Evolutionary conservation across 1,140 invertebrate genomes (phyloP), one percentile per base, ranked within the genome.

Genomic region (Aphaenogaster rudis): DNA sequence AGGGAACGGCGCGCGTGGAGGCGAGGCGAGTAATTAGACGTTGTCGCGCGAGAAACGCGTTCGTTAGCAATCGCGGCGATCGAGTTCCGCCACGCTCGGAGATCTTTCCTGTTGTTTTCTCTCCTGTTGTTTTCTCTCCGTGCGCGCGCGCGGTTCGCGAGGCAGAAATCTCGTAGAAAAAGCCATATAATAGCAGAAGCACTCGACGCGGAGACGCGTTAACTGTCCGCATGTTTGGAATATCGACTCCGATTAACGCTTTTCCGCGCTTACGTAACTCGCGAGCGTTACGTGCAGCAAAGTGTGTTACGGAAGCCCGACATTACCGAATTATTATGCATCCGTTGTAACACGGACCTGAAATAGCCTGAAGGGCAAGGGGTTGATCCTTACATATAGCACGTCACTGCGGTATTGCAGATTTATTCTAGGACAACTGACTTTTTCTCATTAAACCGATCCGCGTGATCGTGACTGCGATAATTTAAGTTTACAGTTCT

Each of bases 271-370:
- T 84, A 84, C 80, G 54, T 74, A 84, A 84, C 80, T 28, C 39
- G 42, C 54, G 39, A 63, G 69, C 54, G 45, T 84, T 74, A 84
- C 80, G 67, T 76, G 52, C 54, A 11, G 80, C 69, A 48, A 84
- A 50, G 42, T 76, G 42, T 61, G 11, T 76, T 84, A 84, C 69
- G 69, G 69, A 84, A 84, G 67, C 42, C 69, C n/a, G 80, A 74
- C 79, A 39, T 72, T 59, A 82, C 67, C 67, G 52, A 82, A 82
- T 74, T 82, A 82, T 82, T 74, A 48, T 82, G 52, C 57, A 84
- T 39, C 61, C 42, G 72, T 57, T 72, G 67, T 39, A 48, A 42
- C 66, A 4, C 42, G 67, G 36, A 61, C 3, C 52, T 57, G 39
- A 72, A 72, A 45, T 74, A 74, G 42, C 8, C 42, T 59, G 67